Evolutionary conservation across 2,113 vertebrate species (phyloP), one percentile per base, ranked within the genome.

Genomic region (Cheilinus undulatus): DNA sequence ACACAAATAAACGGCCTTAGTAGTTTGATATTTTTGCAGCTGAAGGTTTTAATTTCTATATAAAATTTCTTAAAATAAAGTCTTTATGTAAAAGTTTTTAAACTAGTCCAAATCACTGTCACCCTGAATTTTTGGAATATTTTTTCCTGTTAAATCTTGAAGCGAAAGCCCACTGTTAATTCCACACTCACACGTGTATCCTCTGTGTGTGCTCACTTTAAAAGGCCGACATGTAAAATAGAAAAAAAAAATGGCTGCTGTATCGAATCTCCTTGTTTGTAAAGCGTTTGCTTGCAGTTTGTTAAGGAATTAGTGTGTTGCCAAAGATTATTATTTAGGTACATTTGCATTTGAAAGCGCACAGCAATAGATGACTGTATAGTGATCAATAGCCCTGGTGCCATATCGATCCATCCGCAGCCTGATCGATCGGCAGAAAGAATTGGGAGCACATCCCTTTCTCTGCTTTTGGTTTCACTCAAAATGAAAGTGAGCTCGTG

Each of bases 331-430:
- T 90, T 89, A 91, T 93, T 92, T 93, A 90, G 86, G 78, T 14
- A 58, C 83, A 90, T 91, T 91, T 92, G 90, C 89, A 91, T 92
- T 91, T 91, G 89, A 91, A 90, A 91, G 84, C 64, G 62, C 52
- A 81, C 60, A 38, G 85, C 89, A 82, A 90, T 90, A 88, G 90
- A 92, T 80, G 88, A 77, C 76, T 66, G 62, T 63, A n/a, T n/a
- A 36, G 66, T 92, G 90, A 94, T 93, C 90, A 89, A 93, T 92
- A 90, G 85, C 85, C 80, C 86, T 80, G 86, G 89, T 89, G 84
- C 80, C 80, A 62, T 78, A 93, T 93, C 81, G 90, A 94, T 92
- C 88, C 22, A 93, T 93, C 88, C 69, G 86, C 91, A 93, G 92
- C 76, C 69, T 89, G 85, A 93, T 93, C 90, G 92, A 93, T 92